Evolutionary conservation across 2,888 invertebrate species (phyloP), one percentile per base, ranked within the genome.

Genomic region (Siphonodentalium dalli): DNA sequence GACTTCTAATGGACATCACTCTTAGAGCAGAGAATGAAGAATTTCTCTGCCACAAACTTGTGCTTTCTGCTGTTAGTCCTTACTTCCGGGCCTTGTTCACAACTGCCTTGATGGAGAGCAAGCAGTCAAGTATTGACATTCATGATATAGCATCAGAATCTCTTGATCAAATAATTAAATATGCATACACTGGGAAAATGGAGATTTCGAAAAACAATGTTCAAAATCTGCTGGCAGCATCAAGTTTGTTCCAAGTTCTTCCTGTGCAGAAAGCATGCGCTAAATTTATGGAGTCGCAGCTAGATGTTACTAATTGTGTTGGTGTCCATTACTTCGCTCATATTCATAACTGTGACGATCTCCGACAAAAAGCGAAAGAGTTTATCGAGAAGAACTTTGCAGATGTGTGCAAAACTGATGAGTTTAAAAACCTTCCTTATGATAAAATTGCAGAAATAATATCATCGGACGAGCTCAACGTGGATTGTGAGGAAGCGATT

Each of bases 61-160:
- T 79, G 1, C 62, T 79, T 9, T 74, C 79, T n/a, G 72, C 77
- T 0, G 64, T 72, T 13, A 75, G 77, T 54, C 75, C 74, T 3
- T 79, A 78, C 43, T 79, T 79, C 61, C 68, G 68, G 23, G 72
- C 77, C 15, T 78, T 79, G 78, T 79, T 79, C 54, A 77, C 78
- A 0, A 60, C 75, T 13, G 69, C 67, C 42, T 54, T 79, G 51
- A 67, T 65, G 9, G 78, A 78, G 56, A 72, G 71, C 37, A 69
- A 66, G 37, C 68, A 72, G 44, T 66, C 70, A 40, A 61, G 59
- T 27, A 68, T 79, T 20, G 62, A 70, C n/a, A 47, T 79, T 13
- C 65, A 69, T 63, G 75, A 74, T 45, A 71, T 75, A 11, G 77
- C 77, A 46, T 63, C 72, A 13, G 63, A 62, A 6, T 68, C 78